A percentile compares a stretch with the other conserved stretches of the same genome.
These are phyloP conservation scores for Epicauta chinensis DNA, from an alignment of 1,140 invertebrate genomes.

Conservation along the genomic window DNA sequence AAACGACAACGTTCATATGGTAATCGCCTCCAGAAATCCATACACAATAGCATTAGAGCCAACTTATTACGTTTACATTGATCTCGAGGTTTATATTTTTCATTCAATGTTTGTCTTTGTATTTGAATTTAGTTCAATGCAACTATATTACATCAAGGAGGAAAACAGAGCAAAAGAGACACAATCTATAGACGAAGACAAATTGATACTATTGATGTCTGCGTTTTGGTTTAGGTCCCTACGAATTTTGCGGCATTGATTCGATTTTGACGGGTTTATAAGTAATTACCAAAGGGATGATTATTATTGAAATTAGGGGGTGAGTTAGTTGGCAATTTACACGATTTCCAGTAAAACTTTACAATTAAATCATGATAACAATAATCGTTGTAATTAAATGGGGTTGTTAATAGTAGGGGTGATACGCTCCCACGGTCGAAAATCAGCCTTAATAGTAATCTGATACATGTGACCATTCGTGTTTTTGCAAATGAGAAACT, in stretches of 20 bases:
- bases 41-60: conserved; percentile 42
- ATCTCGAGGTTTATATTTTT: conserved; percentile 43
- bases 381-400: conserved; percentile 21
- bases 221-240: background rate
- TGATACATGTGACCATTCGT: conserved; percentile 30
- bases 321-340: too few relatives aligned
- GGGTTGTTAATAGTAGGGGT: conserved; percentile 24
- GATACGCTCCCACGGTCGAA: conserved; percentile 30
- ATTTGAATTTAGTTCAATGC: conserved; percentile 40
- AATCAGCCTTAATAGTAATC: conserved; percentile 27
- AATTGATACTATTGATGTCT: background rate
- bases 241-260: too few relatives aligned
- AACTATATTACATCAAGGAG: conserved; percentile 16
- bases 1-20: conserved; percentile 35
- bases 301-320: too few relatives aligned
- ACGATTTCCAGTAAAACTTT: conserved; percentile 4
- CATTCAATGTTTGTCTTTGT: conserved; percentile 39
- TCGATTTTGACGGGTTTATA: conserved; percentile 16
- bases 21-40: conserved; percentile 43
- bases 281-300: conserved; percentile 9
- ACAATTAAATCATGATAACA: conserved; percentile 17
- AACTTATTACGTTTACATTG: conserved; percentile 46
- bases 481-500: conserved; percentile 37
- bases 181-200: too few relatives aligned
- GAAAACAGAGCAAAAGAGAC: too few relatives aligned